Base-by-base conservation (phyloP, 2,797 vertebrate species). In the Caiman crocodilus region DNA sequence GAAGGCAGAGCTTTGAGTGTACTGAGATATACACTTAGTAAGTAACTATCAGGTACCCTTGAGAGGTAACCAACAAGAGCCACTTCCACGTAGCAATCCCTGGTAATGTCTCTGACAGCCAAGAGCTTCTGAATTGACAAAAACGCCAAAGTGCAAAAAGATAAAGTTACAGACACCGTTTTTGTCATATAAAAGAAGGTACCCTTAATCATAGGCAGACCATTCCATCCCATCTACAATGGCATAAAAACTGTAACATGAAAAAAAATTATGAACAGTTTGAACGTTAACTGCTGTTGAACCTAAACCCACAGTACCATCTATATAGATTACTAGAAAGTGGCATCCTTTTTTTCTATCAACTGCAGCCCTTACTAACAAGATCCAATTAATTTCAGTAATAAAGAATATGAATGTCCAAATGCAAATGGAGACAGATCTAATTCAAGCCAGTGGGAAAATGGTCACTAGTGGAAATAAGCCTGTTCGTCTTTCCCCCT, bases 261-360 rank as follows among this genome's bases (percentile, higher is more conserved):
- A 61, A n/a, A 76, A 59, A 65, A 59, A 18, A n/a, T n/a, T 7
- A 69, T 58, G 58, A 71, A 81, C 64, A 80, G 80, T n/a, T 73
- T 81, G 7, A 18, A 35, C 2, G 32, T 32, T 35, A 84, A 80
- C 76, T 80, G 30, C 57, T 69, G 28, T 69, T 81, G 84, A 64
- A 50, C 14, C 58, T 94, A 88, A 91, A 85, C 84, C 73, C 57
- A 84, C 91, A 86, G 87, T 85, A 96, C 94, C 93, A 92, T 5
- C 61, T 79, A 90, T 91, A 93, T 88, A 93, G 83, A 87, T 50
- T 58, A 88, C 84, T 50, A 17, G 74, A 89, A 88, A 64, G 55
- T 15, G 73, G 55, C 1, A 0, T 21, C 74, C 73, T 78, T 59
- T 56, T 78, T 67, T 82, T 81, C 55, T 30, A 65, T 77, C 16